Evolutionary conservation across 2,888 invertebrate species (phyloP), one percentile per base, ranked within the genome.

Genomic region (Dasypogon diadema): DNA sequence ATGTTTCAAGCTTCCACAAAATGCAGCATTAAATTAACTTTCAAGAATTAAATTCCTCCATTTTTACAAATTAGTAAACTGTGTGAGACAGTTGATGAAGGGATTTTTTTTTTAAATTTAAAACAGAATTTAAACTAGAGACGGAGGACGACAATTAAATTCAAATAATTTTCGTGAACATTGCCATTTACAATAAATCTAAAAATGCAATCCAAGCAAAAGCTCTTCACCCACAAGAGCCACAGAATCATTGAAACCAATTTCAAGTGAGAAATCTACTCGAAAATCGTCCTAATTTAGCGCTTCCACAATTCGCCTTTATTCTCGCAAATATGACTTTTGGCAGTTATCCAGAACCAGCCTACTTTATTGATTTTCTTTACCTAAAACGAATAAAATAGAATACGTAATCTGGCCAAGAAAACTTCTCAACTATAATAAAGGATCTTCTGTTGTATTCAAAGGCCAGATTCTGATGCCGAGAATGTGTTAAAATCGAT

Each of bases 231-330:
- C 3, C 8, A 30, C 30, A 30, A 30, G 30, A 30, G 30, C 30
- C 30, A 30, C 30, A 30, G 4, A 60, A 37, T 60, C 37, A 60
- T 60, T 60, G 37, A 60, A 60, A 60, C 21, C 60, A 60, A 60
- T 60, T 60, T 60, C 37, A 37, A 21, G 37, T 60, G 37, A 37
- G 37, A 60, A 60, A 60, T 60, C 60, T 60, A 18, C 60, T 37
- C 37, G 60, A 60, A 60, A 60, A 60, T 60, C 18, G 60, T 37
- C 60, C 60, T 37, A 60, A 60, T 60, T 60, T 60, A 60, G 37
- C 37, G 60, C 60, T 60, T 37, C 37, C 60, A 60, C 37, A 60
- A 60, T 37, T 60, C 21, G 60, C 60, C 18, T 34, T 60, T 34
- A 60, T 60, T 60, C 60, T 60, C 60, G 8, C 37, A 26, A 60